Evolutionary conservation across 2,113 vertebrate species (phyloP).

Genomic region (Platichthys stellatus): DNA sequence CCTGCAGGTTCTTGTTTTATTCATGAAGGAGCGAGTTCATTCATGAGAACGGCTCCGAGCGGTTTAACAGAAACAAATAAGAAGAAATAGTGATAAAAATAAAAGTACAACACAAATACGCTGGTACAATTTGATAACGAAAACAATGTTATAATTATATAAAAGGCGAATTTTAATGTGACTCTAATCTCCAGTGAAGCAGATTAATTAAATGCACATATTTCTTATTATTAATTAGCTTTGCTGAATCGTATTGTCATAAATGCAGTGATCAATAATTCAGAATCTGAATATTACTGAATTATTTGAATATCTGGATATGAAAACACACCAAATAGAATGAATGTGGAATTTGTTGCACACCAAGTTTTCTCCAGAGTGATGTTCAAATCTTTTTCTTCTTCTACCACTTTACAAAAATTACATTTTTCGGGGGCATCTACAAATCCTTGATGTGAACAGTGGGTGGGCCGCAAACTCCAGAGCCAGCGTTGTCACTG

Average conservation of each 20-base stretch:
- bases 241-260: too few species aligned
- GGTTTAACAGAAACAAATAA: not conserved
- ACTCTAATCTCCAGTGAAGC: not conserved
- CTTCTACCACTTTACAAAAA: not conserved
- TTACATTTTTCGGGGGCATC: not conserved
- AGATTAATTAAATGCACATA: not conserved
- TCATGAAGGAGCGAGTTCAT: not conserved
- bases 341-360: not conserved
- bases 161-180: too few species aligned
- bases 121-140: not conserved
- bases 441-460: slow-evolving; percentile 3
- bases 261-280: not conserved
- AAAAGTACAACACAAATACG: not conserved
- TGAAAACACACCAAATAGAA: not conserved
- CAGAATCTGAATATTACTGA: too few species aligned
- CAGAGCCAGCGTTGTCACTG: slow-evolving; percentile 21
- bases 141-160: not conserved
- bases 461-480: slow-evolving; percentile 1
- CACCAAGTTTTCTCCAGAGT: not conserved
- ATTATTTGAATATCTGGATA: not conserved
- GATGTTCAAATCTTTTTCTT: not conserved
- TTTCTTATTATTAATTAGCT: not conserved
- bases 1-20: not conserved
- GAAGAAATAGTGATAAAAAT: not conserved
- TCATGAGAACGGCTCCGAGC: not conserved